A percentile compares a stretch with the other conserved stretches of the same genome.
phyloP scores from a whole-genome alignment of 53 echinoderm and acorn worm species.

The Mesocentrotus franciscanus region DNA sequence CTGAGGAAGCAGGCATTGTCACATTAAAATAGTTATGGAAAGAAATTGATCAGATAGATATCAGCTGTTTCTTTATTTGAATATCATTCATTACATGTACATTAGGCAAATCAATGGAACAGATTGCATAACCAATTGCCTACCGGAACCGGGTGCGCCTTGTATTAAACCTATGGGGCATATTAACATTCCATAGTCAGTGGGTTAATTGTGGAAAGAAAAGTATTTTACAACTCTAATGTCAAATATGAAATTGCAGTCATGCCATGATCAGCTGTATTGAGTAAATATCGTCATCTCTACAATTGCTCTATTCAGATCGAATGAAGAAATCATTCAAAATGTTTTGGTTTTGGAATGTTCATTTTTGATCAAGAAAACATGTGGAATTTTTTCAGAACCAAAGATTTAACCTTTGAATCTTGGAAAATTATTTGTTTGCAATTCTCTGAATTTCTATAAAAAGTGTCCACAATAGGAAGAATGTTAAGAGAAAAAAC shows the following conservation, averaged over 20 bases:
- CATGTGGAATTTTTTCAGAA: not conserved
- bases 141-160: too few species aligned
- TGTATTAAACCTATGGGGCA: too few species aligned
- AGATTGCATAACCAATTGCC: not conserved
- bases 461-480: not conserved
- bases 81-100: not conserved
- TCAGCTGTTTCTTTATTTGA: not conserved
- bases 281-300: not conserved
- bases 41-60: not conserved
- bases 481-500: not conserved
- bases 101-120: not conserved
- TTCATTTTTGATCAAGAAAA: not conserved
- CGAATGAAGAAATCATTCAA: not conserved
- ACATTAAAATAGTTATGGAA: not conserved
- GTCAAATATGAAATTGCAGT: not conserved
- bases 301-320: not conserved
- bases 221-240: too few species aligned
- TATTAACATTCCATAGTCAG: too few species aligned
- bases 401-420: not conserved
- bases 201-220: too few species aligned
- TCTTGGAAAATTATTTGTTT: not conserved
- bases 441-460: not conserved
- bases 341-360: not conserved
- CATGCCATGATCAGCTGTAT: not conserved
- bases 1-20: not conserved